phyloP scores from a whole-genome alignment of 64 coral and sea anemone species.

The Platygyra sinensis region DNA sequence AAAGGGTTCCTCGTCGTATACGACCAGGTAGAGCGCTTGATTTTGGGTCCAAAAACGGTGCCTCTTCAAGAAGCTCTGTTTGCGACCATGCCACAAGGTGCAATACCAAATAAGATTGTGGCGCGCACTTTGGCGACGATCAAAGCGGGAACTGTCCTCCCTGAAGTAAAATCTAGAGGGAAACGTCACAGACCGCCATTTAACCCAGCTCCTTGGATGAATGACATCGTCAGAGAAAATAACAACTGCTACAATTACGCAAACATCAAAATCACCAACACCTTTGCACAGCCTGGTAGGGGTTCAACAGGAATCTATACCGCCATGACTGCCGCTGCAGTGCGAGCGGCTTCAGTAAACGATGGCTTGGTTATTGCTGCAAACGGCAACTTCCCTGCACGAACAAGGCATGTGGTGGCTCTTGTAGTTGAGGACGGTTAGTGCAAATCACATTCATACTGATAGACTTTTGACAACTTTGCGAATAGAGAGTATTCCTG shows the following conservation, averaged over 20 bases:
- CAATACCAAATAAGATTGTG: neutral
- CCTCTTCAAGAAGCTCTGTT: neutral
- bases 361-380: neutral
- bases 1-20: neutral
- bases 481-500: too few relatives aligned
- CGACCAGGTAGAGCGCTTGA: neutral
- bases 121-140: neutral
- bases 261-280: neutral
- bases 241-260: slow-evolving; percentile 19
- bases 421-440: neutral
- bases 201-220: neutral
- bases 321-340: neutral
- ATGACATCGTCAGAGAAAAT: fast-evolving
- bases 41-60: neutral
- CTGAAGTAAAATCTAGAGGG: neutral
- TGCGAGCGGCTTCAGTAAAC: neutral
- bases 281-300: slow-evolving; percentile 8
- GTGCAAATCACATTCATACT: neutral
- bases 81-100: neutral
- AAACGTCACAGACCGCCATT: neutral
- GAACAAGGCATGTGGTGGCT: neutral
- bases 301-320: neutral
- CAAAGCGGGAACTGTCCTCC: neutral
- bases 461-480: too few relatives aligned
- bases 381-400: neutral